Evolutionary conservation across 2,888 invertebrate genomes (phyloP), one percentile per base, ranked within the genome.

Genomic region (Apoda limacodes): DNA sequence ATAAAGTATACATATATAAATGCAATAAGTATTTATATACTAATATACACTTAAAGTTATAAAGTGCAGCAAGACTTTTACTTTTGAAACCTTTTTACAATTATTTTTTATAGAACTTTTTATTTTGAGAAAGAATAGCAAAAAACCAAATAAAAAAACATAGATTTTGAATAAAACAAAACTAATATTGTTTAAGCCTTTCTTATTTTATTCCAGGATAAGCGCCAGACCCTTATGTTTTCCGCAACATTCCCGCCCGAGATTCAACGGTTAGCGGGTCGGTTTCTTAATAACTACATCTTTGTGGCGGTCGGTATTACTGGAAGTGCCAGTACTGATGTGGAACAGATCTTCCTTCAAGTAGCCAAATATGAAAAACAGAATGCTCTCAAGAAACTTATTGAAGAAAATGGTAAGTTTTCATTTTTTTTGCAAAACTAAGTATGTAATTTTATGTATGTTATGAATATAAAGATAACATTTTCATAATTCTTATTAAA

Each of bases 161-260:
- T n/a, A n/a, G n/a, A 6, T 7, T 9, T 23, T n/a, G 12, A 6
- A 7, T 12, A 12, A 10, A 6, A 9, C n/a, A n/a, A 22, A 22
- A 13, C 13, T 3, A 23, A 5, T 2, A 5, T 19, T 19, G 19
- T 7, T 9, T 19, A 19, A 7, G 19, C 6, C 19, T 20, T 12
- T 23, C 22, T 29, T 20, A 20, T 23, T 22, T 46, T 54, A n/a
- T n/a, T 48, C n/a, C 52, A 88, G 86, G 83, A 75, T 85, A 85
- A 93, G 35, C 86, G 98, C 35, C 97, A 98, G 67, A 99, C 98
- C 0, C 87, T 99, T 14, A 99, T 99, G 99, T 99, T 99, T 80
- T 98, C 98, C 9, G 99, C 99, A 2, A 99, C 99, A 9, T 99
- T 99, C 81, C 99, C 99, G 0, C 95, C 95, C 60, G 97, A 98